Evolutionary conservation across 2,888 invertebrate species (phyloP), one percentile per base, ranked within the genome.

Genomic region (Drosophila rellima): DNA sequence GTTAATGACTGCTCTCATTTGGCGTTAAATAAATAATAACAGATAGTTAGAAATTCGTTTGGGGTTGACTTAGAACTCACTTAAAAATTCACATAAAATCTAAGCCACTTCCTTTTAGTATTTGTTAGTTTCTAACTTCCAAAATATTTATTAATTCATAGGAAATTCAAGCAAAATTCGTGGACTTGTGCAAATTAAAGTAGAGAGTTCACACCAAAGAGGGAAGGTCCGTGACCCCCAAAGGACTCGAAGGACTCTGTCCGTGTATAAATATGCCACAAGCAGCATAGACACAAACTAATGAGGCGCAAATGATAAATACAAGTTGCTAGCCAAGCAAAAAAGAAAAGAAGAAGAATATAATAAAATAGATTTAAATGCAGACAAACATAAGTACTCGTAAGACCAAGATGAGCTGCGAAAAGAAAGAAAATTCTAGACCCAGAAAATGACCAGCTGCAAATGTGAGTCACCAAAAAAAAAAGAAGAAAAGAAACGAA

Each of bases 261-360:
- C 56, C 64, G 55, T 61, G 29, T 52, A 84, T 68, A 87, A 63
- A 59, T 57, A 70, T 61, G 74, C 75, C 69, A 52, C 67, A 73
- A 73, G 63, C 60, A 52, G 47, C 75, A 68, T 48, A 62, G 73
- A 71, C 69, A 65, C 42, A 67, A 79, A 61, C 83, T 82, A 82
- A 88, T 82, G 82, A 82, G 80, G 76, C 88, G 83, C 86, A 85
- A 82, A 82, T 82, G 82, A 82, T 82, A 88, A 82, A 82, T 82
- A 82, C 86, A 67, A 74, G 87, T 70, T 76, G 77, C 67, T 80
- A 73, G 65, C 64, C 33, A 31, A 52, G 63, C 48, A 60, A 66
- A 62, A 72, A 59, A 33, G 26, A 57, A 15, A n/a, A n/a, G 5
- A 23, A 7, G 13, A 23, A 15, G 48, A 15, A 29, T 17, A 29